Percentiles rank a stretch among this genome's conserved stretches.
phyloP scores from a whole-genome alignment of 2,888 invertebrate genomes.

The Synanthedon tipuliformis region DNA sequence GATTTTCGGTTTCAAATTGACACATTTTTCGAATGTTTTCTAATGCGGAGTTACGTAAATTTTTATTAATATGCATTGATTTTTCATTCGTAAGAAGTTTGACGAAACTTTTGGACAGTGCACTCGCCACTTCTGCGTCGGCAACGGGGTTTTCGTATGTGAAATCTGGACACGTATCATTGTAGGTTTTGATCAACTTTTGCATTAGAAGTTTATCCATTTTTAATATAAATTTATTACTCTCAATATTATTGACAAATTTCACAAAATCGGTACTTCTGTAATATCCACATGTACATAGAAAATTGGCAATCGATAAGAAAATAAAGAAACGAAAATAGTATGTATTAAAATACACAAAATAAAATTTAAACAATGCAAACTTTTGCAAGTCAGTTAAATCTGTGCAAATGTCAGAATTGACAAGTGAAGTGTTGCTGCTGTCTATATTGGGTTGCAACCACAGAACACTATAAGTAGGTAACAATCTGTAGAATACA shows the following conservation, averaged over 20 bases:
- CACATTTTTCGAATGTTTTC: conserved; percentile 46
- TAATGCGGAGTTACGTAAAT: conserved; percentile 34
- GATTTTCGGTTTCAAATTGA: conserved; percentile 32
- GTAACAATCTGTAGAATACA: no score
- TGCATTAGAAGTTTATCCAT: conserved; percentile 48
- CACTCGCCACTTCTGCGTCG: conserved; percentile 38
- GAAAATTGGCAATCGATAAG: no score
- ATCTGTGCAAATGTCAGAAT: no score
- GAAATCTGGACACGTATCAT: conserved; percentile 32
- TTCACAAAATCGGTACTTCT: no score
- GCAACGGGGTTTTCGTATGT: conserved; percentile 43
- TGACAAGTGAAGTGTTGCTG: no score
- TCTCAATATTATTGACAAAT: not conserved
- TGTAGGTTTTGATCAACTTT: conserved; percentile 37
- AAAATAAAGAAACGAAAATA: no score
- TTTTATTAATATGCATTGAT: conserved; percentile 28
- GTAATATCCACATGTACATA: no score
- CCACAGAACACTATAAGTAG: no score
- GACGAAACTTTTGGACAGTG: conserved; percentile 45
- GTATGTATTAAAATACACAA: no score
- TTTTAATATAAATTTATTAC: conserved; percentile 3
- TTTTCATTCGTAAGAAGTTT: conserved; percentile 37
- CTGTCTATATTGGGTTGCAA: no score
- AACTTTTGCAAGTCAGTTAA: no score
- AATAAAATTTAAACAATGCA: no score